Base-by-base conservation (phyloP, 1,140 invertebrate species). In the Ooceraea biroi region DNA sequence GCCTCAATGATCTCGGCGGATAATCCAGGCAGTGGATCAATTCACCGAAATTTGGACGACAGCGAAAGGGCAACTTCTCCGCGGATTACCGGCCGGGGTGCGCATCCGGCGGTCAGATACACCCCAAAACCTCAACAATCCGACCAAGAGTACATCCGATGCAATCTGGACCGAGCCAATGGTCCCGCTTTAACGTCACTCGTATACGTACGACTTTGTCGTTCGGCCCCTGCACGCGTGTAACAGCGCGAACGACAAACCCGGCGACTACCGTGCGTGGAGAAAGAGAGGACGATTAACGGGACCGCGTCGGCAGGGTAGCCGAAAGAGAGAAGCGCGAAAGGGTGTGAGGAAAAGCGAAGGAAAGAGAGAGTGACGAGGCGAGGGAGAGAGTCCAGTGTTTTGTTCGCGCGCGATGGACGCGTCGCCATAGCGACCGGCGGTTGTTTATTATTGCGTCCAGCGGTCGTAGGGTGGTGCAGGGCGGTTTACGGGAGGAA, bases 371-470 rank as follows among this genome's bases (percentile, higher is more conserved):
- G 69, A 60, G 83, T 50, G 60, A 87, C 36, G 76, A 83, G 60
- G 86, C 60, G 77, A 82, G 77, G 55, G 63, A 76, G 83, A 78
- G 74, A 58, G 66, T 46, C 25, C 63, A 87, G 91, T 93, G 93
- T 94, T 94, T 94, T 93, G 93, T 94, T 94, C 91, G 93, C 91
- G 92, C 92, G 90, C 92, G 91, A 93, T 92, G 91, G 90, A 93
- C 92, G 92, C 92, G 92, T 94, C 91, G 89, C 93, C 92, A 94
- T 94, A 91, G 93, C 91, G 90, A 94, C 93, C 91, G 89, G 92
- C 88, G 91, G 90, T 94, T 94, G 93, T 94, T 94, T 94, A 94
- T 94, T 94, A 94, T 94, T 94, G 93, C 93, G 92, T 92, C 91
- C 91, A 92, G 92, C 87, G 91, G 87, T 90, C 82, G 90, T 83